These are phyloP conservation scores for Corythornis cristatus DNA, from an alignment of 2,113 vertebrate genomes.

Conservation along the genomic window DNA sequence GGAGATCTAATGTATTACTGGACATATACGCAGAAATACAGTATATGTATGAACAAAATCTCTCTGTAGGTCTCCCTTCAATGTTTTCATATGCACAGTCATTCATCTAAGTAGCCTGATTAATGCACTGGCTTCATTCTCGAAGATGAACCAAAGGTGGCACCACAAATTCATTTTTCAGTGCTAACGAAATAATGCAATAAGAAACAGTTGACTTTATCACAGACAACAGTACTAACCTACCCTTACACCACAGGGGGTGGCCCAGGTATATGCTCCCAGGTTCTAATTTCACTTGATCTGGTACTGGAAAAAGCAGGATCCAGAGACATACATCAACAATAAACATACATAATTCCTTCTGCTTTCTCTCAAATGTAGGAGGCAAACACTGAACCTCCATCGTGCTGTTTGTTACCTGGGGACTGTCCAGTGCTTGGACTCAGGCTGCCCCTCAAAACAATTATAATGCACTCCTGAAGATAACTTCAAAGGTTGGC, in stretches of 20 bases:
- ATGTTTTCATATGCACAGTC: background rate
- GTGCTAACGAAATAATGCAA: background rate
- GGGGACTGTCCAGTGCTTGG: background rate
- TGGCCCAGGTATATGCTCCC: background rate
- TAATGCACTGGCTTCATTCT: conserved; percentile 23
- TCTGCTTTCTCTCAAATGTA: background rate
- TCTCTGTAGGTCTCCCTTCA: background rate
- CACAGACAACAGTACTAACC: background rate
- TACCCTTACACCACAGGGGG: background rate
- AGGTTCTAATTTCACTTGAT: background rate
- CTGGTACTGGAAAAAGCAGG: background rate
- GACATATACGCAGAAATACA: background rate
- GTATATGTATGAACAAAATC: background rate
- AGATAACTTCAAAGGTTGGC: background rate
- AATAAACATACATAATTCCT: background rate
- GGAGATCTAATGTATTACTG: background rate
- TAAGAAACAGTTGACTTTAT: background rate
- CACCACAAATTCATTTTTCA: conserved; percentile 64
- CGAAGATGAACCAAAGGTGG: conserved; percentile 59
- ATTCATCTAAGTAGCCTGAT: conserved; percentile 59
- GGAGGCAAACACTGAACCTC: background rate
- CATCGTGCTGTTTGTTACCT: rapidly evolving
- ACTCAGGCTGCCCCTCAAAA: background rate
- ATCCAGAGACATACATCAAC: background rate
- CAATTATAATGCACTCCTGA: background rate